Evolutionary conservation across 2,113 vertebrate genomes (phyloP), one percentile per base, ranked within the genome.

Genomic region (Phodopus roborovskii): DNA sequence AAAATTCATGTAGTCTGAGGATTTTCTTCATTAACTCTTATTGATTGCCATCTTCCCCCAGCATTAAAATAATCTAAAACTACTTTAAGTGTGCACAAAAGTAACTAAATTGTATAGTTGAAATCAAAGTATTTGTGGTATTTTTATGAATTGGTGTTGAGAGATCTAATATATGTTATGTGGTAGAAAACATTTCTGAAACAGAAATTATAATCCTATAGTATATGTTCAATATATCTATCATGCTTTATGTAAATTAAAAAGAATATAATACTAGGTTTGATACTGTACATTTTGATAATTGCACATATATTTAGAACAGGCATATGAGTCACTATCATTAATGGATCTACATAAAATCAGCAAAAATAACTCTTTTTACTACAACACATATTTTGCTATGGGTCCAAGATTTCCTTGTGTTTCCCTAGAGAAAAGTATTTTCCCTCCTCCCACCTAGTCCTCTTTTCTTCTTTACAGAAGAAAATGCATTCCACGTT

Each of bases 11-110:
- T 2, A 81, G 7, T 17, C 24, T 92, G 8, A 0, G 66, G 39
- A 78, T 88, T 91, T 91, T 82, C 19, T 82, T n/a, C 39, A 83
- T 5, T 94, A 53, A 92, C 62, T 92, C 94, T 81, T 13, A 74
- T 33, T 74, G 4, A 85, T 64, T 91, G 17, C 9, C 26, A 95
- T 60, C 15, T 77, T 4, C 1, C 4, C 68, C 7, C 1, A 78
- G 39, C 60, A 91, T 78, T 36, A 83, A 91, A 79, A 73, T n/a
- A n/a, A 30, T 0, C 3, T 36, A 92, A 74, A 92, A 42, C n/a
- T 28, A 71, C 5, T 50, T 0, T 58, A 71, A 66, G 39, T 78
- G 19, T 68, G 17, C 19, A 75, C 22, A n/a, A 82, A 88, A 33
- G 24, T n/a, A 84, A 74, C 15, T 78, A 74, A 77, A 94, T 58